A percentile compares a stretch with the other conserved stretches of the same genome.
phyloP scores from a whole-genome alignment of 2,888 invertebrate species.

The Drosophila atroscutellata region DNA sequence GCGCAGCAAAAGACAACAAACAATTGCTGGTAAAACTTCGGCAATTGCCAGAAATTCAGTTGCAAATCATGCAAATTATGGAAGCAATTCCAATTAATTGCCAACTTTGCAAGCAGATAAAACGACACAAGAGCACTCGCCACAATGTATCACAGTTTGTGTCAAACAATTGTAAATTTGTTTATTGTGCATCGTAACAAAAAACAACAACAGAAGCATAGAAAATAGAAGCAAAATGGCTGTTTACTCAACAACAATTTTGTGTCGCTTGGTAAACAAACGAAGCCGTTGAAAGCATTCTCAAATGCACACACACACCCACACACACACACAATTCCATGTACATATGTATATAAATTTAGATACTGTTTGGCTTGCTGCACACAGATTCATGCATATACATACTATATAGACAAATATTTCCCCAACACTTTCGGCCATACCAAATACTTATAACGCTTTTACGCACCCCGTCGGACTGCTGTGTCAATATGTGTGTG shows the following conservation, averaged over 20 bases:
- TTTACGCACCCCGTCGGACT: slow-evolving; percentile 18
- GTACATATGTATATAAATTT: slow-evolving; percentile 11
- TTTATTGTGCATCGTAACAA: slow-evolving; percentile 63
- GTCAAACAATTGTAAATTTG: slow-evolving; percentile 79
- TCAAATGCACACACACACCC: slow-evolving; percentile 28
- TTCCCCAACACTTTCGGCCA: slow-evolving; percentile 25
- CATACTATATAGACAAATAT: not conserved
- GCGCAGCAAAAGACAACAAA: slow-evolving; percentile 50
- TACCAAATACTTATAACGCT: slow-evolving; percentile 58
- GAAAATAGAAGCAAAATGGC: slow-evolving; percentile 67
- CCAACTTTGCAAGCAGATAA: slow-evolving; percentile 18
- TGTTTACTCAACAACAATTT: slow-evolving; percentile 74
- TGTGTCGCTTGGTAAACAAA: slow-evolving; percentile 77
- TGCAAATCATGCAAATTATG: slow-evolving; percentile 32
- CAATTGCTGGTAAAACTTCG: slow-evolving; percentile 23
- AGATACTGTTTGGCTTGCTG: slow-evolving; percentile 9
- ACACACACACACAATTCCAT: slow-evolving; percentile 8
- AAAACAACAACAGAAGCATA: slow-evolving; percentile 19
- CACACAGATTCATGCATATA: not conserved
- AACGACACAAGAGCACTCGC: slow-evolving; percentile 12
- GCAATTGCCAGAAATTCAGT: slow-evolving; percentile 20
- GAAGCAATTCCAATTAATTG: slow-evolving; percentile 54
- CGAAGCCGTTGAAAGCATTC: slow-evolving; percentile 48
- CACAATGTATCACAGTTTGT: slow-evolving; percentile 74
- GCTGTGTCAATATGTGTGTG: slow-evolving; percentile 33